A percentile compares a stretch with the other conserved stretches of the same genome.
Conservation (phyloP, 2,888 invertebrate species). For the Chrysomela aeneicollis region DNA sequence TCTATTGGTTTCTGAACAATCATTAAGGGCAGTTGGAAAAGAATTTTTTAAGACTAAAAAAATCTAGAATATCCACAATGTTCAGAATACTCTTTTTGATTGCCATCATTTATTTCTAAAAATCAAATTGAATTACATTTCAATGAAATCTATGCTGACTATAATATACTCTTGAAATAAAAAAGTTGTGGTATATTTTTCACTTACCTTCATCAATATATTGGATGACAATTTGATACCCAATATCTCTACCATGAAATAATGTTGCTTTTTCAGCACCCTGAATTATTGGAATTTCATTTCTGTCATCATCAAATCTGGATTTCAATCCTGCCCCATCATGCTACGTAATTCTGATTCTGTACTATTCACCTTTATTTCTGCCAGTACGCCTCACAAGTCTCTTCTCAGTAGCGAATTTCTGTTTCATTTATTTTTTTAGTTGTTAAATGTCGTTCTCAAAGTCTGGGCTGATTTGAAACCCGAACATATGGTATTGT, state of each 20-base stretch:
- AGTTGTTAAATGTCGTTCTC: background rate
- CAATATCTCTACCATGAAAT: background rate
- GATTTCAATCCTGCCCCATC: slow-evolving; percentile 3
- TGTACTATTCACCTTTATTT: slow-evolving; percentile 8
- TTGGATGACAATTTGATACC: background rate
- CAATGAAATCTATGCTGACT: background rate
- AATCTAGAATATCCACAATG: background rate
- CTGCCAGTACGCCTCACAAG: slow-evolving; percentile 1
- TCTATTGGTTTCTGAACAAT: slow-evolving; percentile 8
- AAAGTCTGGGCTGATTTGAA: background rate
- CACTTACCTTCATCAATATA: background rate
- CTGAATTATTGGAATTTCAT: background rate
- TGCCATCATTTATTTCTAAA: background rate
- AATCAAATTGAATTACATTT: background rate
- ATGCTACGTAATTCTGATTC: background rate
- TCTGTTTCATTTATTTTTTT: background rate
- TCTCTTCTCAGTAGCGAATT: background rate
- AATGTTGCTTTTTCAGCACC: background rate
- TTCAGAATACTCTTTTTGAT: slow-evolving; percentile 1
- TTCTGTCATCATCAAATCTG: slow-evolving; percentile 1
- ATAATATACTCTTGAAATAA: background rate
- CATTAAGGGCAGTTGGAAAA: background rate
- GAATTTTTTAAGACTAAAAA: slow-evolving; percentile 11
- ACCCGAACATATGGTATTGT: background rate
- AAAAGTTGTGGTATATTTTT: background rate